Evolutionary conservation across 2,113 vertebrate species (phyloP).

Genomic region (Colius striatus): DNA sequence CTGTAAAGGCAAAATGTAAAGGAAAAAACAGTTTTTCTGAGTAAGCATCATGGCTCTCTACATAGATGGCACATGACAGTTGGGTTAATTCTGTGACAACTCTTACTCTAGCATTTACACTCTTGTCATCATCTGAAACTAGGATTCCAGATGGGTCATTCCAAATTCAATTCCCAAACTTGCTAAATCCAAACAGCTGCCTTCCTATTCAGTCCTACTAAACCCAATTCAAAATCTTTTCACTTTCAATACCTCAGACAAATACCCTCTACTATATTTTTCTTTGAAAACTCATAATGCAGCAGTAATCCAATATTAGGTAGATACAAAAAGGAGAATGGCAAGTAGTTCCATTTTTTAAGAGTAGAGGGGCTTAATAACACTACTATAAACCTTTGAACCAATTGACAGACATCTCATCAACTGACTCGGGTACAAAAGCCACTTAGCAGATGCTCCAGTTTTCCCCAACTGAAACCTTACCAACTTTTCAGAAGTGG

Average conservation of each 20-base stretch:
- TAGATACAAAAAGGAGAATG: not conserved
- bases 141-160: not conserved
- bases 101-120: not conserved
- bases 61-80: not conserved
- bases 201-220: not conserved
- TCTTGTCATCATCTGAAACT: not conserved
- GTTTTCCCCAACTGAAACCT: not conserved
- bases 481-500: not conserved
- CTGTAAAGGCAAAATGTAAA: not conserved
- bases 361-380: not conserved
- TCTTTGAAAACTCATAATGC: not conserved
- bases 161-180: not conserved
- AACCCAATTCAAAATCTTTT: rapidly evolving
- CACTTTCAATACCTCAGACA: not conserved
- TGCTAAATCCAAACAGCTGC: not conserved
- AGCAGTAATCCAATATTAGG: not conserved
- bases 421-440: not conserved
- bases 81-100: not conserved
- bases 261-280: not conserved
- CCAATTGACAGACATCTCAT: not conserved
- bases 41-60: not conserved
- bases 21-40: not conserved
- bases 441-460: not conserved
- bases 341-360: not conserved
- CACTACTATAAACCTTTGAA: not conserved